These are phyloP conservation scores for Erythrocebus patas DNA, from an alignment of 2,113 vertebrate species.

Conservation along the genomic window DNA sequence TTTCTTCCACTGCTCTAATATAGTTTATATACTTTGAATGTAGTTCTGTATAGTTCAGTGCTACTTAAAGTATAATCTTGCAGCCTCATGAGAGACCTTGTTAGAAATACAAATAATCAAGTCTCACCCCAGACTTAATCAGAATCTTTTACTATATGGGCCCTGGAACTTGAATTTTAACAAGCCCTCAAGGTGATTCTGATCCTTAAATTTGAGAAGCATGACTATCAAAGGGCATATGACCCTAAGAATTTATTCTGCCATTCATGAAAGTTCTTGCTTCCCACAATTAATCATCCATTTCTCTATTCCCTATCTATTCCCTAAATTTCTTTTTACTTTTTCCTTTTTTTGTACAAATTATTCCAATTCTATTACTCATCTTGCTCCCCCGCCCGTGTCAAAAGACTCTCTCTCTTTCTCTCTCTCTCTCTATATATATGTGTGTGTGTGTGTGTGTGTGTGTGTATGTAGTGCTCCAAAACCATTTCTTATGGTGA, in stretches of 20 bases:
- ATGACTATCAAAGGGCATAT: not conserved
- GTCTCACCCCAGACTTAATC: not conserved
- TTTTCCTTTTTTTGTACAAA: not conserved
- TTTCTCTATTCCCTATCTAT: not conserved
- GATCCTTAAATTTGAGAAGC: not conserved
- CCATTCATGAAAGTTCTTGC: not conserved
- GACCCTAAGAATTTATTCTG: not conserved
- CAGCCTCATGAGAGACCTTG: not conserved
- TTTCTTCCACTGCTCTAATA: not conserved
- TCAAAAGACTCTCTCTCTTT: not conserved
- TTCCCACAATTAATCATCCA: not conserved
- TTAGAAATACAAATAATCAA: slow-evolving; percentile 18
- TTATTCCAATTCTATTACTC: not conserved
- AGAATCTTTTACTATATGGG: not conserved
- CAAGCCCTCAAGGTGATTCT: not conserved
- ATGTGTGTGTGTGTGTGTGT: too few relatives aligned
- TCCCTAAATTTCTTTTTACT: not conserved
- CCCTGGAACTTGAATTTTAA: not conserved
- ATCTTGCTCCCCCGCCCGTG: not conserved
- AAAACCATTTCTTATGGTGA: not conserved
- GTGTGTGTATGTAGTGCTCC: not conserved
- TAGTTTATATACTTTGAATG: not conserved
- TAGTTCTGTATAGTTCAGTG: not conserved
- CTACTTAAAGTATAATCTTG: not conserved
- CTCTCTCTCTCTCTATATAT: too few relatives aligned